Conservation (phyloP, 2,888 invertebrate genomes). For the Hoplodrina ambigua region DNA sequence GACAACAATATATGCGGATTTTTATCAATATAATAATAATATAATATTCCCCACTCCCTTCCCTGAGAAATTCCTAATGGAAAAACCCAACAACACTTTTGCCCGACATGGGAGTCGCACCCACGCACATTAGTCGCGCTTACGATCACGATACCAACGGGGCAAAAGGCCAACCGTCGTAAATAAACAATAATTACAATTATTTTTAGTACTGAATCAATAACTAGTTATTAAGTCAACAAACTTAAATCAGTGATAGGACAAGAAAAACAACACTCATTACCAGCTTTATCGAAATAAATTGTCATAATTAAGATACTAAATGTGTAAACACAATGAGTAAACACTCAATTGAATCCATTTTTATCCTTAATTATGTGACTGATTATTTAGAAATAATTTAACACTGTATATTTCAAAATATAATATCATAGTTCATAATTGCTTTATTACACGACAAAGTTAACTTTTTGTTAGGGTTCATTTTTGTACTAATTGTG, state of each 20-base stretch:
- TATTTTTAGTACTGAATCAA: conserved; percentile 1
- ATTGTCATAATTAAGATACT: background rate
- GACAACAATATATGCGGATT: too few relatives aligned
- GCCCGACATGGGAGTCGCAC: too few relatives aligned
- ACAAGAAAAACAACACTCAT: conserved; percentile 1
- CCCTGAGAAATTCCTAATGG: too few relatives aligned
- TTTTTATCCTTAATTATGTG: background rate
- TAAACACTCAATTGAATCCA: background rate
- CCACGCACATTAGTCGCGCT: too few relatives aligned
- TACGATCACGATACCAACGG: too few relatives aligned
- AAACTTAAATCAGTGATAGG: conserved; percentile 4
- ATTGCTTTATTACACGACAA: conserved; percentile 16
- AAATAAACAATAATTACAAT: background rate
- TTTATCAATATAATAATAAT: too few relatives aligned
- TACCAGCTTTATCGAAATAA: background rate
- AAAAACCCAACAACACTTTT: too few relatives aligned
- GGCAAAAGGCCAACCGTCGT: background rate
- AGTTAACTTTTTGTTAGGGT: background rate
- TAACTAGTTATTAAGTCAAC: conserved; percentile 17
- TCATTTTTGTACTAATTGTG: conserved; percentile 21
- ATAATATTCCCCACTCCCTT: too few relatives aligned
- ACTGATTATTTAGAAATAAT: background rate
- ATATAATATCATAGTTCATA: conserved; percentile 13
- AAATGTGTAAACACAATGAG: background rate
- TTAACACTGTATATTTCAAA: conserved; percentile 15